These are phyloP conservation scores for Anguilla japonica DNA, from an alignment of 2,113 vertebrate species.

Conservation along the genomic window DNA sequence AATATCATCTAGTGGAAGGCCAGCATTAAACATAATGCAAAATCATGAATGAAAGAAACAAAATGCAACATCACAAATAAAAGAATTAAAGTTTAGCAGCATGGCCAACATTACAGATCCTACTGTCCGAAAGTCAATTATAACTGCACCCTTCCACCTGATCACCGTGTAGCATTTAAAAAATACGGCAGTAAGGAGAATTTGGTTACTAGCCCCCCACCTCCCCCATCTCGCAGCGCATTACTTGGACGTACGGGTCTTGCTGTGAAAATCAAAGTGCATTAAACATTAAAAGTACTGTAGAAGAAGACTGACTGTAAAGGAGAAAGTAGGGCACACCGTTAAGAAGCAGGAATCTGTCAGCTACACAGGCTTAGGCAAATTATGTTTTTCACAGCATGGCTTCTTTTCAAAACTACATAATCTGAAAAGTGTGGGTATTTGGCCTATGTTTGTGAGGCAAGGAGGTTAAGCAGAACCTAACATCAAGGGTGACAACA, in stretches of 20 bases:
- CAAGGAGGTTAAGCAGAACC: neutral
- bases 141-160: slow-evolving; percentile 8
- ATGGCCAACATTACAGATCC: neutral
- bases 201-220: neutral
- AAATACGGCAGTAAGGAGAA: slow-evolving; percentile 12
- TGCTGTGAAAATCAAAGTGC: slow-evolving; percentile 86
- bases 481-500: neutral
- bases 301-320: slow-evolving; percentile 64
- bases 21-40: too few species aligned
- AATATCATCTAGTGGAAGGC: too few species aligned
- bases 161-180: slow-evolving; percentile 26
- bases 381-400: slow-evolving; percentile 1
- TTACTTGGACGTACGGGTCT: slow-evolving; percentile 49
- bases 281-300: slow-evolving; percentile 92
- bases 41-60: too few species aligned
- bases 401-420: neutral
- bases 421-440: neutral
- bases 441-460: neutral
- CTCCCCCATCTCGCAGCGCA: slow-evolving; percentile 20
- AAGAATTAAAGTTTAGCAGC: neutral
- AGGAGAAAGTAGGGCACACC: slow-evolving; percentile 68
- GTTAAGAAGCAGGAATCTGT: slow-evolving; percentile 39
- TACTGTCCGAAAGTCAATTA: neutral
- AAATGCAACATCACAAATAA: neutral
- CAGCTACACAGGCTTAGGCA: slow-evolving; percentile 20